Evolutionary conservation across 2,113 vertebrate genomes (phyloP).

Genomic region (Siphamia tubifer): DNA sequence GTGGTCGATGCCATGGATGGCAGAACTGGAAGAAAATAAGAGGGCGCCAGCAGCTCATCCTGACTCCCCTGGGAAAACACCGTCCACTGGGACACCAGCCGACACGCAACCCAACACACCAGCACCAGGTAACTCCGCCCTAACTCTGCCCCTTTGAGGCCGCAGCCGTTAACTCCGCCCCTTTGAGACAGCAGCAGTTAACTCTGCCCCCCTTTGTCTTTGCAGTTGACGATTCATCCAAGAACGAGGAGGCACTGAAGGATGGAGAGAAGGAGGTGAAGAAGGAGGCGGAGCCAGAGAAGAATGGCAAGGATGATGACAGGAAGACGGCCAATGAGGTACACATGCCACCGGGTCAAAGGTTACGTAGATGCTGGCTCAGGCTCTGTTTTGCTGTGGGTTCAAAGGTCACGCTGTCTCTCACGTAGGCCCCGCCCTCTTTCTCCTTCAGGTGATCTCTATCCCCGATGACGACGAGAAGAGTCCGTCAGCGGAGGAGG

Average conservation of each 20-base stretch:
- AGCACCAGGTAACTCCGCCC: slow-evolving; percentile 84
- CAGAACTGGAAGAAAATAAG: slow-evolving; percentile 95
- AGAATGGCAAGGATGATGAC: slow-evolving; percentile 77
- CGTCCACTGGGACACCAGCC: slow-evolving; percentile 90
- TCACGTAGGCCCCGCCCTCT: too few relatives aligned
- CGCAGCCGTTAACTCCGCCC: too few relatives aligned
- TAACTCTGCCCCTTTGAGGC: too few relatives aligned
- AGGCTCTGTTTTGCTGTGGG: too few relatives aligned
- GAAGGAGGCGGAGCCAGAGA: slow-evolving; percentile 72
- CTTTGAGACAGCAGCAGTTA: too few relatives aligned
- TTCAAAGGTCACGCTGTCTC: background rate
- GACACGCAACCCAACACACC: slow-evolving; percentile 96
- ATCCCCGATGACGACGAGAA: slow-evolving; percentile 79
- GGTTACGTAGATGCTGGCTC: too few relatives aligned
- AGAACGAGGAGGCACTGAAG: slow-evolving; percentile 67
- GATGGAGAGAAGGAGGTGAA: slow-evolving; percentile 74
- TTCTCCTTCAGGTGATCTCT: slow-evolving; percentile 76
- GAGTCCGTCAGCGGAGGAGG: slow-evolving; percentile 69
- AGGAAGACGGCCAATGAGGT: too few relatives aligned
- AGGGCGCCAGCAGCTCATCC: slow-evolving; percentile 80
- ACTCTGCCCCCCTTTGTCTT: too few relatives aligned
- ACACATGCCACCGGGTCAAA: too few relatives aligned
- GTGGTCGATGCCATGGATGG: slow-evolving; percentile 98
- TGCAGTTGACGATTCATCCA: slow-evolving; percentile 70
- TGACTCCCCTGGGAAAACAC: slow-evolving; percentile 77